A percentile compares a stretch with the other conserved stretches of the same genome.
Conservation (phyloP, 2,113 vertebrate species). For the Ictidomys tridecemlineatus region DNA sequence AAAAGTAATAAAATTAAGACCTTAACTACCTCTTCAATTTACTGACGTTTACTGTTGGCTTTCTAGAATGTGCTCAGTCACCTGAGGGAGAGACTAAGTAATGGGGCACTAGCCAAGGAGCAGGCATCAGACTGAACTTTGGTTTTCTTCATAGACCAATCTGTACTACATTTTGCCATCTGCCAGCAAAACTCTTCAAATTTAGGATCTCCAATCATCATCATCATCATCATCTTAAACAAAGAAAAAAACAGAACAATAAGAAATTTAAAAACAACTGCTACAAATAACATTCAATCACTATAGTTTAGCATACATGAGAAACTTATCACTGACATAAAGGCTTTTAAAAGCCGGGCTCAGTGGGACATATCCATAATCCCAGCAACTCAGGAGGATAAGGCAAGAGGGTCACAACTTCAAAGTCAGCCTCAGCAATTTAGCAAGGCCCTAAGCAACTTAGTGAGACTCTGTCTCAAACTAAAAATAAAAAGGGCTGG, state of each 20-base stretch:
- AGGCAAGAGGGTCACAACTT: no score
- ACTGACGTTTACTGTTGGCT: neutral
- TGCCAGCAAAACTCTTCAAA: constrained; percentile 58
- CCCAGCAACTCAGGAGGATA: no score
- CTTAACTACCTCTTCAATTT: neutral
- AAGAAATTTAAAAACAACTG: neutral
- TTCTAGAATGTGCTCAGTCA: neutral
- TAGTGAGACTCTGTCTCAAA: no score
- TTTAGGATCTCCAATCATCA: neutral
- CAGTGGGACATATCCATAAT: no score
- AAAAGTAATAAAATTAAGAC: constrained; percentile 52
- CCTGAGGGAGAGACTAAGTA: neutral
- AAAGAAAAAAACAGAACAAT: neutral
- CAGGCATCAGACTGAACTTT: neutral
- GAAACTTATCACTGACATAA: neutral
- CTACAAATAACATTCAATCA: neutral
- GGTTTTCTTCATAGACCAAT: neutral
- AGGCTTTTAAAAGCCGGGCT: neutral
- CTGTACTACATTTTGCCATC: constrained; percentile 67
- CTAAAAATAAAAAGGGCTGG: no score
- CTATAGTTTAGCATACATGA: neutral
- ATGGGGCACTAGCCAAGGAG: neutral
- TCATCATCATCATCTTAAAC: neutral
- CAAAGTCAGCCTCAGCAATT: no score
- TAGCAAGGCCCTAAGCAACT: no score